These are phyloP conservation scores for Drosophila kanekoi DNA, from an alignment of 2,888 invertebrate species.

Conservation along the genomic window DNA sequence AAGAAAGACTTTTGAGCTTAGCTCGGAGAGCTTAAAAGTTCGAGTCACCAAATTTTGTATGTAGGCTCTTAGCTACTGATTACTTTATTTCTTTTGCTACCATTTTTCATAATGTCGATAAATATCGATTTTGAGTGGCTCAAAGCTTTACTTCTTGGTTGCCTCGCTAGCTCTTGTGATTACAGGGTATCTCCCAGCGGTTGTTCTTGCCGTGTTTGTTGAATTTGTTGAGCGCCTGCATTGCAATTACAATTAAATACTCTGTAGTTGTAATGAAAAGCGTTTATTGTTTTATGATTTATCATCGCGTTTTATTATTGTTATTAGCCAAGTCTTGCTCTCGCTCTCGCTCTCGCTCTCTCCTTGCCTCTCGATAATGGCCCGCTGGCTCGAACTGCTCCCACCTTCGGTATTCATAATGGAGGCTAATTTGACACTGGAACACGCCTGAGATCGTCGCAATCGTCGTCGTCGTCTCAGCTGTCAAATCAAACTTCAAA, in stretches of 20 bases:
- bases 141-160: too few species aligned
- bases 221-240: constrained; percentile 33
- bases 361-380: not conserved
- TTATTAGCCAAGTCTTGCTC: constrained; percentile 38
- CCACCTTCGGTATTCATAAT: constrained; percentile 50
- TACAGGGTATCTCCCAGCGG: not conserved
- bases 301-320: constrained; percentile 55
- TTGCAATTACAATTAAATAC: constrained; percentile 56
- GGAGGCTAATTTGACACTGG: constrained; percentile 75
- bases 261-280: constrained; percentile 52
- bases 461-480: constrained; percentile 41
- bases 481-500: constrained; percentile 72
- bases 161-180: too few species aligned
- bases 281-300: constrained; percentile 71
- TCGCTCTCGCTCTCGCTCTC: not conserved
- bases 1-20: too few species aligned
- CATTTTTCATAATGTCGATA: too few species aligned
- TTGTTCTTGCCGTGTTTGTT: constrained; percentile 13
- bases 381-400: constrained; percentile 1
- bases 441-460: constrained; percentile 61
- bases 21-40: too few species aligned
- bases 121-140: not conserved
- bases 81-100: too few species aligned
- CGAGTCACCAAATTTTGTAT: too few species aligned
- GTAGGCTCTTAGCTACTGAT: too few species aligned